Evolutionary conservation across 2,797 vertebrate species (phyloP).

Genomic region (Hirundo rustica): DNA sequence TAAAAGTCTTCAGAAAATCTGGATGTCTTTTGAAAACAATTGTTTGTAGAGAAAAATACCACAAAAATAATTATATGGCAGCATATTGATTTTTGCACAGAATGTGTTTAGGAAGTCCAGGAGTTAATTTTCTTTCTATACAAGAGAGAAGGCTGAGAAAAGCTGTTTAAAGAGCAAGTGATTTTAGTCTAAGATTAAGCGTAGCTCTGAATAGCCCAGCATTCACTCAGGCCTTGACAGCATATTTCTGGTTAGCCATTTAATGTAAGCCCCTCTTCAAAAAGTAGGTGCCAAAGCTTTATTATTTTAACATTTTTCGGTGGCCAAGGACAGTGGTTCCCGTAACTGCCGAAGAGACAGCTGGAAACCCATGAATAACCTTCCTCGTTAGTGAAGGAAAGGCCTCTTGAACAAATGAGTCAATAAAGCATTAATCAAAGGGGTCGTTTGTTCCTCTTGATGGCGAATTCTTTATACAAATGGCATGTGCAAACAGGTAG

Average conservation of each 20-base stretch:
- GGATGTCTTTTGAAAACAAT: neutral
- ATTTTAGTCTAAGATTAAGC: neutral
- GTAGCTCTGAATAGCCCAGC: neutral
- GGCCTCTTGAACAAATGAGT: neutral
- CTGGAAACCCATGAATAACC: neutral
- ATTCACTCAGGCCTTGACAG: neutral
- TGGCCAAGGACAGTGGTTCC: neutral
- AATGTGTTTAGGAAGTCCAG: neutral
- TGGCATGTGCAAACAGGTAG: neutral
- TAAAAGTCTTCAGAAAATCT: neutral
- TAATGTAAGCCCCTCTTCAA: neutral
- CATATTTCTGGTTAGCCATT: neutral
- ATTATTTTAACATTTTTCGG: neutral
- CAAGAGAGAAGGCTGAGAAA: neutral
- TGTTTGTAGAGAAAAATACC: neutral
- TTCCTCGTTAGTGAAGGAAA: neutral
- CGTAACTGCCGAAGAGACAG: neutral
- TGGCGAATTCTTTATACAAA: neutral
- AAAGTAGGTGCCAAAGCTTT: neutral
- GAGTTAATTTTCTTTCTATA: neutral
- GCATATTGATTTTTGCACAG: neutral
- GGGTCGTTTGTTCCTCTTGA: neutral
- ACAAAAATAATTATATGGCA: neutral
- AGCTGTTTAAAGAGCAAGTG: neutral
- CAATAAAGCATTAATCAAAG: neutral